Evolutionary conservation across 2,113 vertebrate species (phyloP), one percentile per base, ranked within the genome.

Genomic region (Actinemys pallida): DNA sequence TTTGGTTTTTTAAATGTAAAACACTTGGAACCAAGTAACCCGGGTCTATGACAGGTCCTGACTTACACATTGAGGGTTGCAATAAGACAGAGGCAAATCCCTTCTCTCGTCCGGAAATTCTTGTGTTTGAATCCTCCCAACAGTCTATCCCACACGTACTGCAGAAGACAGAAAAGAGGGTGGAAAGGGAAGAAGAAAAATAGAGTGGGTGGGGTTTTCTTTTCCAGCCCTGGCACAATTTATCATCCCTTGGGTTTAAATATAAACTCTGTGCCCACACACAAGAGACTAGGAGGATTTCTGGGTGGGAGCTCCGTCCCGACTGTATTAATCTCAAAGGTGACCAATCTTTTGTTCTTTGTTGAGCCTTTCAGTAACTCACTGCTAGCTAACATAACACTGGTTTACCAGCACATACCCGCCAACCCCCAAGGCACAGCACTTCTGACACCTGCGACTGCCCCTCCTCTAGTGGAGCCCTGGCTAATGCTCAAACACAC

Each of bases 91-190:
- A 99, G 99, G 97, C 99, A 99, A 96, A 99, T 99, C 96, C 99
- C 99, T 98, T 99, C 99, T 97, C 99, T 99, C 31, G 99, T 99
- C 90, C 99, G 98, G 98, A 99, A 99, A 98, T 99, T 99, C 98
- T 99, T 99, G 96, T 99, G 99, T 98, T 99, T 99, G 98, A 99
- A 99, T 94, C 99, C 99, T 97, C 99, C 99, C 25, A 99, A 98
- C 98, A 99, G 99, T 86, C 99, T 98, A 97, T 99, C 99, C 99
- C 99, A 99, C 9, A 99, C 98, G 0, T 99, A 99, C 99, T 99
- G 96, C 6, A 96, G 94, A 79, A 52, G 29, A 98, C 35, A 97
- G 57, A 97, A 50, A 86, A 92, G 3, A 65, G 39, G 39, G 35
- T 91, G 7, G 93, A 5, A 1, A 57, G 47, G 80, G 87, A 53